phyloP scores from a whole-genome alignment of 2,113 vertebrate species.

The Rhabdomys dilectus region DNA sequence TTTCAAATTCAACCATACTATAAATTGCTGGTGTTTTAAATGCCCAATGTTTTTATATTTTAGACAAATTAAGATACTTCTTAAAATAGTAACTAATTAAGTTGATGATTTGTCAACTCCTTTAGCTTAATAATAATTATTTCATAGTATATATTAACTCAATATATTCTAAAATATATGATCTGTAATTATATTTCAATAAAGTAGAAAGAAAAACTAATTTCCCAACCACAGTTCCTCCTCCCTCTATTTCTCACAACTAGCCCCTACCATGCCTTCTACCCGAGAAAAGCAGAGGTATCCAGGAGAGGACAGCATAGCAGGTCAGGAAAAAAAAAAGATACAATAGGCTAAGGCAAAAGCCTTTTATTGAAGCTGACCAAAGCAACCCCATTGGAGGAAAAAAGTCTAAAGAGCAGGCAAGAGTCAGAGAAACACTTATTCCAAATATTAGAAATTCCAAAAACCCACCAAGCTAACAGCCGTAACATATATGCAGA shows the following conservation, averaged over 20 bases:
- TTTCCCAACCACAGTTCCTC: background rate
- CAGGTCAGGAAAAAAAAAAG: background rate
- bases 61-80: background rate
- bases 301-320: background rate
- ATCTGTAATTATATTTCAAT: background rate
- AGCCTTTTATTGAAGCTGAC: no score
- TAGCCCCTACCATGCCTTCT: background rate
- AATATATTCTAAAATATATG: background rate
- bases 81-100: background rate
- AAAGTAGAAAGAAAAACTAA: background rate
- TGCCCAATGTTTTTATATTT: background rate
- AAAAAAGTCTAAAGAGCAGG: background rate
- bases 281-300: background rate
- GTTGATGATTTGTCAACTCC: background rate
- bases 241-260: background rate
- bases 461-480: background rate
- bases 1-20: background rate
- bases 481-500: background rate
- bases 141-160: background rate
- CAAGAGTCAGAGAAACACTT: background rate
- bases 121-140: background rate
- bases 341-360: background rate
- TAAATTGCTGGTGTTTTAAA: background rate
- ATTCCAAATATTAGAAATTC: background rate
- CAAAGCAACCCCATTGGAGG: background rate